Base-by-base conservation (phyloP, 2,888 invertebrate genomes). In the Tetrapedia diversipes region DNA sequence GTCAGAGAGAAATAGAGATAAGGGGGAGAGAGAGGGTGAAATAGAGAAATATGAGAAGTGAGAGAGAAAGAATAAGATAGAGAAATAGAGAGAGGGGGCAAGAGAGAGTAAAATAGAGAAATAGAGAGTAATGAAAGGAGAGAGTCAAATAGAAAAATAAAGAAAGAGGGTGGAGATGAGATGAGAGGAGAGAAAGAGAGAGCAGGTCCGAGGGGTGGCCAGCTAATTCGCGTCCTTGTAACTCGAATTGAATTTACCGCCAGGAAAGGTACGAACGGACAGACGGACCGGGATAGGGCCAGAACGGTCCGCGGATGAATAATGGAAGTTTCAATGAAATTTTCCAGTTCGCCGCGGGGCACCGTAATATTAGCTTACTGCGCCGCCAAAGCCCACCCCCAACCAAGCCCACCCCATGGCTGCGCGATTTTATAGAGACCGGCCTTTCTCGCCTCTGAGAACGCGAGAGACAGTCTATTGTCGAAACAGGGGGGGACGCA, bases 251-350 rank as follows among this genome's bases (percentile, higher is more conserved):
- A 87, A 86, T 89, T 88, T 87, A 79, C 77, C 70, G 66, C 57
- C 60, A 81, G 82, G 79, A 77, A 68, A 80, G 74, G 74, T 74
- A 64, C 59, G 59, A 61, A 63, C 59, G 71, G 71, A 78, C 76
- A 57, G 69, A 76, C 76, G 69, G 65, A 70, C 45, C 34, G 49
- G 61, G 57, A 45, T 49, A 47, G 76, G 79, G 43, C 32, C 51
- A 80, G 65, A 77, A 29, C 77, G 76, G 77, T 75, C 69, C 82
- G 81, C 82, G 82, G 84, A 90, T 90, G 90, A 91, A 91, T 91
- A 91, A 91, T 91, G 90, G 88, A 91, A 90, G 88, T 88, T 89
- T 85, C 88, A 91, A 91, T 91, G 91, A 91, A 91, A 91, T 91
- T 91, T 91, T 91, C 90, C 89, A 90, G 87, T 84, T 89, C 91